Base-by-base conservation (phyloP, 2,113 vertebrate genomes). In the Ameiurus melas region DNA sequence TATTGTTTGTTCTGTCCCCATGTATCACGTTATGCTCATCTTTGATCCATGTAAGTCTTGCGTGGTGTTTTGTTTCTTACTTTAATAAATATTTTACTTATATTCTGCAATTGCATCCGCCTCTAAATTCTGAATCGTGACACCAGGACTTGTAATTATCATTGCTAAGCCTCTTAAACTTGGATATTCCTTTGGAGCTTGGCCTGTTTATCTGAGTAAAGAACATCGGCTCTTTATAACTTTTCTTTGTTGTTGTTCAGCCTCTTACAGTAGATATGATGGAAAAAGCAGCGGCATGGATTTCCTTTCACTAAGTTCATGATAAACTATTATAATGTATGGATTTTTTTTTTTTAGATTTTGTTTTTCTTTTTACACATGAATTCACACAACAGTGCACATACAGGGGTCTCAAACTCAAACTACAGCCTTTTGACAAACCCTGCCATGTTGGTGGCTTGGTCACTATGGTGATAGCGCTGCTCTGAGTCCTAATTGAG, bases 391-490 rank as follows among this genome's bases (percentile, higher is more conserved):
- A 53, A 62, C 47, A 79, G 51, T 43, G 39, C 27, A 30, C 73
- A 30, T 73, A 17, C 6, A 39, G 14, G 53, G 70, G 84, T 85
- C 36, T 78, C 25, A 78, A 78, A 78, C 53, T 86, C 70, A 68
- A 55, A 36, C 16, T 60, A 36, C 62, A 70, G 83, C 62, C 83
- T 70, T 70, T 81, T 87, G n/a, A 81, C 10, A 55, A 81, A 27
- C 60, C 14, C 60, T 81, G 85, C 39, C 51, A 62, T 82, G 66
- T 73, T 89, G 78, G 51, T 83, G 47, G 47, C 83, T 58, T 84
- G 87, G 88, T 89, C 57, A 73, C 84, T 70, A 86, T 77, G 79
- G 81, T 62, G 43, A 86, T 86, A 51, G 53, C n/a, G 53, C 84
- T 86, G 84, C 83, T 43, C 14, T 68, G 83, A 84, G 83, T 68